Base-by-base conservation (phyloP, 2,113 vertebrate species). In the Corythornis vintsioides region DNA sequence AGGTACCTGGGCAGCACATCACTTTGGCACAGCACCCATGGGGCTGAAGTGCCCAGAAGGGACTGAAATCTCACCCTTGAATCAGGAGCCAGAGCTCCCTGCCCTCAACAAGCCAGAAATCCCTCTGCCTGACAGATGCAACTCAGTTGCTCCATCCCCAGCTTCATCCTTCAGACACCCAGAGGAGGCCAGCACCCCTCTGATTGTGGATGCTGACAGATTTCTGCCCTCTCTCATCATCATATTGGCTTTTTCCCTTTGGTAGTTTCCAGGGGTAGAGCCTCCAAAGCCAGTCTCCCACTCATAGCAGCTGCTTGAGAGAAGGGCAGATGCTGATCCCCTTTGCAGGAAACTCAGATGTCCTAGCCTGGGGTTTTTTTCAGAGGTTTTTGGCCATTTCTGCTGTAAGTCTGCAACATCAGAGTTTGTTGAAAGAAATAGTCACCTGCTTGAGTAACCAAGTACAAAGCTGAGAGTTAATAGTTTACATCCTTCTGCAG, bases 401-500 rank as follows among this genome's bases (percentile, higher is more conserved):
- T 90, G 22, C 47, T 88, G 52, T 47, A 19, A 4, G 88, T 83
- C 10, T 0, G 43, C 79, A 87, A 13, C 59, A 47, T 74, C 53
- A 88, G n/a, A 92, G 22, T 38, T 83, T 20, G 1, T 70, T 79
- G 57, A 89, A 93, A 88, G 35, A 95, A 91, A 89, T 3, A 33
- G 31, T 83, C 79, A n/a, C 80, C 79, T 86, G 28, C 47, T 91
- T 11, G 4, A 82, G 70, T 76, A 92, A 83, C 50, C 45, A 86
- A 86, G 69, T 78, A 83, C 60, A 88, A 88, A 89, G 83, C 64
- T 91, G 73, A 19, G 64, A 73, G 47, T 89, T 89, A 89, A 69
- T 31, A 69, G 38, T 18, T 92, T 72, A 86, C 53, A 74, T 92
- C 86, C 71, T 96, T 28, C 67, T 91, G 61, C 35, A 89, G 73